phyloP scores from a whole-genome alignment of 1,140 invertebrate species.

The Cydia amplana region DNA sequence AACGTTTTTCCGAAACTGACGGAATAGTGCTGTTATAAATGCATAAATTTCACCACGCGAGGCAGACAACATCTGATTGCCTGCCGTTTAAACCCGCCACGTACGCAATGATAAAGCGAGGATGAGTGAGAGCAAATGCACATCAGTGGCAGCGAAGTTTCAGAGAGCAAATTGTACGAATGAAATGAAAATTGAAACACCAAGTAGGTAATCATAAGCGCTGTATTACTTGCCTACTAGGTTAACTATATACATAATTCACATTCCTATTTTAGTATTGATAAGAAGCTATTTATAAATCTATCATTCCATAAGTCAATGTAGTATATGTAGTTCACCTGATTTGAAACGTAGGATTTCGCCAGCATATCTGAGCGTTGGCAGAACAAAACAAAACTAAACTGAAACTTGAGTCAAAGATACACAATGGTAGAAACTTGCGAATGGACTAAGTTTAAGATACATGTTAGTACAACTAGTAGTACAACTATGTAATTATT shows the following conservation, averaged over 20 bases:
- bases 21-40: neutral
- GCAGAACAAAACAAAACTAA: neutral
- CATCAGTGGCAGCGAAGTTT: neutral
- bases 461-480: neutral
- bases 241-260: neutral
- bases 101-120: neutral
- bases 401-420: conserved; percentile 1
- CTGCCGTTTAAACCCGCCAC: neutral
- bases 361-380: neutral
- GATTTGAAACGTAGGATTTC: neutral
- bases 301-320: neutral
- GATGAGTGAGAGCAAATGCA: neutral
- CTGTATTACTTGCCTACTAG: neutral
- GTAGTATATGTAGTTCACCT: neutral
- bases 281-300: neutral
- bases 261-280: neutral
- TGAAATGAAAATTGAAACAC: neutral
- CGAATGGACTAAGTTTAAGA: neutral
- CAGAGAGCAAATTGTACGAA: neutral
- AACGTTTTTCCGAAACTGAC: too few relatives aligned
- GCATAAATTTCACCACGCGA: neutral
- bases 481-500: neutral
- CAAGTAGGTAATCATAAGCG: neutral
- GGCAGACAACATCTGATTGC: neutral
- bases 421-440: conserved; percentile 1